Evolutionary conservation across 2,113 vertebrate genomes (phyloP), one percentile per base, ranked within the genome.

Genomic region (Oplegnathus fasciatus): DNA sequence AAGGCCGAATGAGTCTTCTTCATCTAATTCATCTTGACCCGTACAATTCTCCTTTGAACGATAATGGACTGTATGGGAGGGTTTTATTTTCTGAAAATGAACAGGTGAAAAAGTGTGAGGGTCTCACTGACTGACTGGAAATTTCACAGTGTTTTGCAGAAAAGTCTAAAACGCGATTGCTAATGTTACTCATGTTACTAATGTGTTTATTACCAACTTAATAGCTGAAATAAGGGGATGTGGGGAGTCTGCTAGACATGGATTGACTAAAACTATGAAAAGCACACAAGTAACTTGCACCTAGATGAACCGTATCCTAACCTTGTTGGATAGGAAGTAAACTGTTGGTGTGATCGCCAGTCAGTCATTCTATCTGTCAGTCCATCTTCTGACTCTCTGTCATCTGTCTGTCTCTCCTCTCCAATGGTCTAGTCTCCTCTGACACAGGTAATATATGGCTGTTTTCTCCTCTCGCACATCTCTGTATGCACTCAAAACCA

Each of bases 351-450:
- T 93, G 24, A 61, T 86, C 24, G 1, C 34, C 69, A 44, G 44
- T 82, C 78, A 86, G 64, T 83, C 69, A 84, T 75, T 80, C 30
- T 94, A 52, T 86, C 48, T 92, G 87, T 94, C 78, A 83, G 89
- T 90, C 83, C 74, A 74, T 93, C 82, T 82, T 92, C 82, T 93
- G 90, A 93, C 87, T 90, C 54, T 89, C 22, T 92, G 65, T 91
- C 86, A 80, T 93, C 69, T 95, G 85, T 93, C 89, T 95, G 78
- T 86, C 89, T 95, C 77, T 84, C 83, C 92, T 93, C 83, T 93
- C 90, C 85, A 86, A 91, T 94, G 91, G 60, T 93, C 88, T 96
- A 95, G 93, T 97, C 86, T 94, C 95, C 91, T 93, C 95, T 88
- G 95, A 96, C 79, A 87, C 95, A 96, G 95, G 95, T 96, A 95